phyloP scores from a whole-genome alignment of 2,888 invertebrate species.

The Venustoraphidia nigricollis region DNA sequence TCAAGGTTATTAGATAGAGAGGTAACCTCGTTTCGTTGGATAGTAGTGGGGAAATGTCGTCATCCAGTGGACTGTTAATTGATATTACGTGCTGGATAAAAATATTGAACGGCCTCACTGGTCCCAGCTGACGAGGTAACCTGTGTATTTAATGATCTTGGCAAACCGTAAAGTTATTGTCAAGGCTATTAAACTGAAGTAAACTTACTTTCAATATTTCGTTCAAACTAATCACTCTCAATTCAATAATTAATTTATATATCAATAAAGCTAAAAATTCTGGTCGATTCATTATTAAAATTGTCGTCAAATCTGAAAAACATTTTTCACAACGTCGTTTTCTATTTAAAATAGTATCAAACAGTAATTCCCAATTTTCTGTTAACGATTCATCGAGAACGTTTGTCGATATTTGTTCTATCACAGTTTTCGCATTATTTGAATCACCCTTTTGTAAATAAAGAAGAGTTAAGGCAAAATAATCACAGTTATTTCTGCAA shows the following conservation, averaged over 20 bases:
- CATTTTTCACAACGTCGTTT: conserved; percentile 20
- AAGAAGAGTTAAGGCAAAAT: conserved; percentile 31
- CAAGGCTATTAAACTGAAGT: not conserved
- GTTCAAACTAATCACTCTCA: conserved; percentile 26
- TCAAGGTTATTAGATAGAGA: too few species aligned
- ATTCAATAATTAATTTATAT: conserved; percentile 28
- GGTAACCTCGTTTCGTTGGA: too few species aligned
- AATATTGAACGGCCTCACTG: too few species aligned
- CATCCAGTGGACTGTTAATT: too few species aligned
- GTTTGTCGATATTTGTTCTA: conserved; percentile 27
- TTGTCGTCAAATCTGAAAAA: conserved; percentile 37
- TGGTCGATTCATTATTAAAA: conserved; percentile 32
- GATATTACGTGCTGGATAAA: too few species aligned
- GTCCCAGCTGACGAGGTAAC: too few species aligned
- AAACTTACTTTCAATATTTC: conserved; percentile 25
- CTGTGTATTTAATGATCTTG: too few species aligned
- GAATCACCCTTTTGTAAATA: conserved; percentile 35
- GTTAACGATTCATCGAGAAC: conserved; percentile 26
- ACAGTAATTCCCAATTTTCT: conserved; percentile 33
- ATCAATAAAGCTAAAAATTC: conserved; percentile 31
- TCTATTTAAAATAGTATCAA: conserved; percentile 28
- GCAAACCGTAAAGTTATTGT: too few species aligned
- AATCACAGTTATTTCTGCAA: conserved; percentile 22
- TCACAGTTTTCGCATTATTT: conserved; percentile 28
- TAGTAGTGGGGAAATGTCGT: too few species aligned